Conservation (phyloP, 1,140 invertebrate genomes). For the Dreissena rostriformis region DNA sequence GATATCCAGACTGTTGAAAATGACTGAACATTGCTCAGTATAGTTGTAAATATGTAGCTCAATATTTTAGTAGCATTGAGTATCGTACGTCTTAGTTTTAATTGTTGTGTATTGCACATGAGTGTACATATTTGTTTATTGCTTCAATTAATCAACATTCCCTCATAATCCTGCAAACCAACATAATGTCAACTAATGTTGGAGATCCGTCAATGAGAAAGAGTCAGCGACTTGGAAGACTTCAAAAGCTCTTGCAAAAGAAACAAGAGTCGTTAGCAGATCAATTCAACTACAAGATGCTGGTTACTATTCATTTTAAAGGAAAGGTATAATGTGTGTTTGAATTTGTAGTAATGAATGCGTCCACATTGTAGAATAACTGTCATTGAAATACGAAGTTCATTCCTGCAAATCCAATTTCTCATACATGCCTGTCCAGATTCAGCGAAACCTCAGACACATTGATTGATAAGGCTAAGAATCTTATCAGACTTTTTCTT, state of each 20-base stretch:
- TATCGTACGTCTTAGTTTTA: neutral
- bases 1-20: neutral
- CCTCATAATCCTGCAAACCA: neutral
- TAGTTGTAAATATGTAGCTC: neutral
- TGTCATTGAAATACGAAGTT: no score
- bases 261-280: conserved; percentile 80
- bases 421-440: no score
- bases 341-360: no score
- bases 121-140: neutral
- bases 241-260: conserved; percentile 76
- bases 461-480: no score
- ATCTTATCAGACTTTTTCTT: no score
- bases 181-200: conserved; percentile 48
- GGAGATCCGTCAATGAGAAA: conserved; percentile 76
- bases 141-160: neutral
- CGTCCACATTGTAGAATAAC: no score
- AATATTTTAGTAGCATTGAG: neutral
- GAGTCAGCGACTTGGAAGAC: conserved; percentile 70
- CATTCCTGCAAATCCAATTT: no score
- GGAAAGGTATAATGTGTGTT: conserved; percentile 71
- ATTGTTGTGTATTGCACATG: neutral
- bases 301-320: conserved; percentile 79
- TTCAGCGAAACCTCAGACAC: no score
- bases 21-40: conserved; percentile 3
- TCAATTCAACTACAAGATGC: conserved; percentile 81